Evolutionary conservation across 1,140 invertebrate genomes (phyloP), one percentile per base, ranked within the genome.

Genomic region (Lerema accius): DNA sequence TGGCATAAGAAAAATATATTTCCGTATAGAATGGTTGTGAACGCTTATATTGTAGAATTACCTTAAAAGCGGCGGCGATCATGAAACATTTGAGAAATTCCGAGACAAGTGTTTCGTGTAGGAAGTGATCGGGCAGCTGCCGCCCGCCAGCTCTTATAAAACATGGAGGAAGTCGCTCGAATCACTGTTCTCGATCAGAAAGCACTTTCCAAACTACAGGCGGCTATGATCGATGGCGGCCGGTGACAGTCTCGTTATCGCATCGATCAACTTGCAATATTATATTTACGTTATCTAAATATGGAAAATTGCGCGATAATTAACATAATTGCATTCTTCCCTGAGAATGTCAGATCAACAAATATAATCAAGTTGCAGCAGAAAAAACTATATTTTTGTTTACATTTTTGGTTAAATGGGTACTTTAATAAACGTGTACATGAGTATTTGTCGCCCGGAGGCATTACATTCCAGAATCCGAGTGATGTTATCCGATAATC

Each of bases 141-240:
- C 10, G 35, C n/a, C 35, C 35, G n/a, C 35, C n/a, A n/a, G 35
- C 11, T 37, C 35, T 37, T 37, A 11, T 37, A 37, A 11, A 37
- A 37, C 35, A 11, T 37, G 1, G 35, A 37, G 35, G 35, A 37
- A 37, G 35, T 37, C 10, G n/a, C 11, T n/a, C 35, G 35, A 37
- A 37, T 37, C n/a, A 37, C 35, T 37, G 35, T 37, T 37, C 35
- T 37, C 35, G 35, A 37, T 37, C n/a, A 37, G 35, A 37, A n/a
- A 37, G 35, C 35, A 32, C n/a, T 37, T 37, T 37, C 35, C n/a
- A 37, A 37, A 37, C 10, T 11, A 37, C 11, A 37, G 11, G 28
- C 28, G 28, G 28, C 28, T 7, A 9, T 32, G 28, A 32, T 32
- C 3, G 28, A 32, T 32, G 28, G 28, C 28, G 28, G 28, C 28